Evolutionary conservation across 2,797 vertebrate genomes (phyloP), one percentile per base, ranked within the genome.

Genomic region (Champsocephalus esox): DNA sequence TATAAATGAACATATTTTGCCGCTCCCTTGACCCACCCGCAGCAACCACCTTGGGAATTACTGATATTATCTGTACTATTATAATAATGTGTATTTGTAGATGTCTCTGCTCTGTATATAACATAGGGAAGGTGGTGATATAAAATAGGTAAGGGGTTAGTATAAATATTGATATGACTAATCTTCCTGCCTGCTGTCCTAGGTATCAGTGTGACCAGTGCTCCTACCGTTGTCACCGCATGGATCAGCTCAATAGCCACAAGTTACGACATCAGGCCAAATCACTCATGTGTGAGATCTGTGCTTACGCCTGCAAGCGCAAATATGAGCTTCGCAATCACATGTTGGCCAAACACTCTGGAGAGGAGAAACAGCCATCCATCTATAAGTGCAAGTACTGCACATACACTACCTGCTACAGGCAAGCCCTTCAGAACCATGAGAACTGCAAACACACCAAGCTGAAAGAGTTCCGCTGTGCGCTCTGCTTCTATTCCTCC

Each of bases 361-460:
- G 57, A 1, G 79, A 84, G 34, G 93, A 94, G 65, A 92, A 88
- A 49, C 94, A 90, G 72, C 82, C 92, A 0, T 93, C 96, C 0
- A 2, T 95, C 59, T 95, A 96, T 60, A 96, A 96, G 79, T 99
- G 98, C 88, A 97, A 95, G 83, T 98, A 97, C 88, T 99, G 98
- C 73, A 80, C 93, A 12, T 99, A 99, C 87, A 94, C 96, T 24
- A 98, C 96, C 41, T 94, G 95, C 80, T 96, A 99, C 90, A 96
- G 97, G 32, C 98, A 99, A 84, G 97, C 97, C 0, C 93, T 99
- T 44, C 94, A 96, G 59, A 99, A 97, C 92, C 98, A 99, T 0
- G 98, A 99, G 92, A 99, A 99, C 95, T 97, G 98, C 92, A 98
- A 96, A 86, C 98, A 99, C 75, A 99, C 98, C 50, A 96, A 94